phyloP scores from a whole-genome alignment of 1,140 invertebrate genomes.

The Drosophila trapezifrons region DNA sequence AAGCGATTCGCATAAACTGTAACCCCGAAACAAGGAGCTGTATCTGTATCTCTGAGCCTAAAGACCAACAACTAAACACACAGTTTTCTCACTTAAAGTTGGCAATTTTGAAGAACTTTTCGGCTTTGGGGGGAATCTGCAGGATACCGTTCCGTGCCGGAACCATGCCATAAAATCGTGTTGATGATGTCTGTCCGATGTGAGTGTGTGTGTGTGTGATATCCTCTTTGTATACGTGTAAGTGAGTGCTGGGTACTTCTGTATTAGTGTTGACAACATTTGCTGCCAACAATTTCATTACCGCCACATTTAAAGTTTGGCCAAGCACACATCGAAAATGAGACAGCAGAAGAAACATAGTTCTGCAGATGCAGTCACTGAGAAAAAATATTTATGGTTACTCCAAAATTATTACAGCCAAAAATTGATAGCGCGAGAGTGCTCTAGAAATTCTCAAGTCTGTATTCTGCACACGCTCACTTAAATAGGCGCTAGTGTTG shows the following conservation, averaged over 20 bases:
- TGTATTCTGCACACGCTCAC: too few species aligned
- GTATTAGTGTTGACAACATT: conserved; percentile 68
- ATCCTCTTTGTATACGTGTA: conserved; percentile 9
- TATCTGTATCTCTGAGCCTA: conserved; percentile 8
- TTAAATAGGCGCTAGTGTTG: too few species aligned
- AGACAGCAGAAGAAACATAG: conserved; percentile 44
- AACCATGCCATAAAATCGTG: conserved; percentile 70
- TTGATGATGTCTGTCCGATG: conserved; percentile 52
- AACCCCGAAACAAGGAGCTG: conserved; percentile 44
- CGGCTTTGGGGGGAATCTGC: conserved; percentile 64
- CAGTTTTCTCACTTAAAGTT: conserved; percentile 54
- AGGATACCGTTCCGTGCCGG: conserved; percentile 58
- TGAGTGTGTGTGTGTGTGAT: conserved; percentile 4
- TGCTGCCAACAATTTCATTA: conserved; percentile 80
- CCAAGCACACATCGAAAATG: conserved; percentile 58
- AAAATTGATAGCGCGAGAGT: too few species aligned
- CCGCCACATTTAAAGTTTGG: conserved; percentile 78
- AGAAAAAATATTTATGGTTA: too few species aligned
- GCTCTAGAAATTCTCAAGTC: too few species aligned
- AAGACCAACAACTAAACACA: conserved; percentile 58
- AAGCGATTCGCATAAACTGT: conserved; percentile 58
- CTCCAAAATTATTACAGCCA: too few species aligned
- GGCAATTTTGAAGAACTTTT: conserved; percentile 63
- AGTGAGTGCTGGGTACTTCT: conserved; percentile 15
- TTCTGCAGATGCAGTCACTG: conserved; percentile 16